Conservation (phyloP, 2,888 invertebrate species). For the Galerucella calmariensis region DNA sequence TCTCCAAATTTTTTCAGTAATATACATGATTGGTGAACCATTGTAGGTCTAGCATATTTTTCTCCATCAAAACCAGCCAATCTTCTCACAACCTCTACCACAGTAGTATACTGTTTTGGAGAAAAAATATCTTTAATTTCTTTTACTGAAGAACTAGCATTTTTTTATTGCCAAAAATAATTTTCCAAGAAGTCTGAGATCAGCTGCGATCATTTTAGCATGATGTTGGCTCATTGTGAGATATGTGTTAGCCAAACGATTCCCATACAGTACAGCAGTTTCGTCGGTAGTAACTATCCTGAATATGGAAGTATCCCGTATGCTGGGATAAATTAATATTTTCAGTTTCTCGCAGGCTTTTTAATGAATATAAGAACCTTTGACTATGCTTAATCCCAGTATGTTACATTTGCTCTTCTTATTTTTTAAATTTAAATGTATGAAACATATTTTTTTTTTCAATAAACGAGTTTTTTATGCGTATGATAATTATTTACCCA, state of each 20-base stretch:
- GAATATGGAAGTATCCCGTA: background rate
- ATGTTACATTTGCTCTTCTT: background rate
- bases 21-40: background rate
- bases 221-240: background rate
- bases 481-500: too few relatives aligned
- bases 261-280: conserved; percentile 1
- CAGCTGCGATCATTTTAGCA: background rate
- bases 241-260: background rate
- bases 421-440: too few relatives aligned
- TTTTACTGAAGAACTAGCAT: background rate
- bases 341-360: background rate
- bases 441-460: too few relatives aligned
- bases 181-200: background rate
- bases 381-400: background rate
- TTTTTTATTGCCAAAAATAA: background rate
- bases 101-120: background rate
- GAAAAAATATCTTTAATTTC: background rate
- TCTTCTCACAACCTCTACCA: background rate
- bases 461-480: too few relatives aligned
- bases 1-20: background rate
- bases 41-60: background rate
- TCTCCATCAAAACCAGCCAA: background rate
- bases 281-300: background rate
- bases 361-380: background rate
- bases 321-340: background rate